Evolutionary conservation across 2,797 vertebrate genomes (phyloP).

Genomic region (Oreortyx pictus): DNA sequence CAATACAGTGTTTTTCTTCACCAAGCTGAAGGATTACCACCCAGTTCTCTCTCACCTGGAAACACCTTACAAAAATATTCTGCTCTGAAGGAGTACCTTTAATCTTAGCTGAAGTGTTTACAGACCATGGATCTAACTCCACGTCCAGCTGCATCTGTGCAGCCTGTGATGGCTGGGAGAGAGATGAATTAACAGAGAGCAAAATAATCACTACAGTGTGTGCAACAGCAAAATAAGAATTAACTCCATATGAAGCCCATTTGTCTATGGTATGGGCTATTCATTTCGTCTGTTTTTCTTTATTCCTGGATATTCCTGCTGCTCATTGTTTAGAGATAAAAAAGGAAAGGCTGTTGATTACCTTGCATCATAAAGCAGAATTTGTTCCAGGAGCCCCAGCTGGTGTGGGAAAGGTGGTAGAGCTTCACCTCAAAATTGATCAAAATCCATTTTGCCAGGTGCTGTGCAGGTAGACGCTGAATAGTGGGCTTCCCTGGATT

Average conservation of each 20-base stretch:
- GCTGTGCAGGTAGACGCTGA: background rate
- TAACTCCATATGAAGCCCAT: slow-evolving; percentile 41
- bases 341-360: background rate
- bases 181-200: background rate
- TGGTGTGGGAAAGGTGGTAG: background rate
- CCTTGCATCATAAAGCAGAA: background rate
- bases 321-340: background rate
- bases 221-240: slow-evolving; percentile 33
- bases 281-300: slow-evolving; percentile 30
- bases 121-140: background rate
- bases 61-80: background rate
- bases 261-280: background rate
- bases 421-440: background rate
- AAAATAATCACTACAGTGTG: background rate
- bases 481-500: background rate
- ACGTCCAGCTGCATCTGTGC: background rate
- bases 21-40: background rate
- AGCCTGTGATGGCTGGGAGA: background rate
- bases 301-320: background rate
- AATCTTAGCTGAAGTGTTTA: slow-evolving; percentile 45
- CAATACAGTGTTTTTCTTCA: background rate
- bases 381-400: background rate
- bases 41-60: slow-evolving; percentile 15
- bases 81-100: slow-evolving; percentile 10
- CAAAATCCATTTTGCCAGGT: background rate